phyloP scores from a whole-genome alignment of 1,140 invertebrate genomes.

The Eueides isabella region DNA sequence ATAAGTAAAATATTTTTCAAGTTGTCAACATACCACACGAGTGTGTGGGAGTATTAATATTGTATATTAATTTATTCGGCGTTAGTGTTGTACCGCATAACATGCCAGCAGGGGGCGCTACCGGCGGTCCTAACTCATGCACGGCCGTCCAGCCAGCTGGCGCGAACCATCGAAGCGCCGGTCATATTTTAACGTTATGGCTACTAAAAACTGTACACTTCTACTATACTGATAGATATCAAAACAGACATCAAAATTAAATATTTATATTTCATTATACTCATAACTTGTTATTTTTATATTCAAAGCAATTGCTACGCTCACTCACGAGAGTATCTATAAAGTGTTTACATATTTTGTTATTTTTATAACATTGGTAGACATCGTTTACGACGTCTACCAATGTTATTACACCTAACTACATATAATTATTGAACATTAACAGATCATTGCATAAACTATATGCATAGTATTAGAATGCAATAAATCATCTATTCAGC shows the following conservation, averaged over 20 bases:
- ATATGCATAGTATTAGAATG: background rate
- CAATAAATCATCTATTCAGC: background rate
- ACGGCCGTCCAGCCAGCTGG: slow-evolving; percentile 45
- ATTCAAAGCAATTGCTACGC: background rate
- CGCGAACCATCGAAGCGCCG: slow-evolving; percentile 52
- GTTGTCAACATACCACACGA: slow-evolving; percentile 51
- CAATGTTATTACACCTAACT: no score
- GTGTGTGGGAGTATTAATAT: slow-evolving; percentile 40
- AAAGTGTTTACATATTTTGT: no score
- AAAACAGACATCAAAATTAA: slow-evolving; percentile 59
- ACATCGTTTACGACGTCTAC: background rate
- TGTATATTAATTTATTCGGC: slow-evolving; percentile 66
- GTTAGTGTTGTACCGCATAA: slow-evolving; percentile 65
- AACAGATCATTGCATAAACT: slow-evolving; percentile 1
- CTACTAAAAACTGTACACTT: slow-evolving; percentile 68
- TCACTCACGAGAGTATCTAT: slow-evolving; percentile 4
- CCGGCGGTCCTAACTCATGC: slow-evolving; percentile 60
- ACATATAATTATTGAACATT: background rate
- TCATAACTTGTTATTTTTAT: background rate
- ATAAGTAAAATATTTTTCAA: slow-evolving; percentile 43
- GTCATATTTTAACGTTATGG: slow-evolving; percentile 70
- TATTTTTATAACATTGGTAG: no score
- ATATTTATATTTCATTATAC: slow-evolving; percentile 15
- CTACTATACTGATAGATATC: slow-evolving; percentile 68
- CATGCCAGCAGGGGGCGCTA: slow-evolving; percentile 69